Evolutionary conservation across 2,797 vertebrate species (phyloP).

Genomic region (Bovichtus diacanthus): DNA sequence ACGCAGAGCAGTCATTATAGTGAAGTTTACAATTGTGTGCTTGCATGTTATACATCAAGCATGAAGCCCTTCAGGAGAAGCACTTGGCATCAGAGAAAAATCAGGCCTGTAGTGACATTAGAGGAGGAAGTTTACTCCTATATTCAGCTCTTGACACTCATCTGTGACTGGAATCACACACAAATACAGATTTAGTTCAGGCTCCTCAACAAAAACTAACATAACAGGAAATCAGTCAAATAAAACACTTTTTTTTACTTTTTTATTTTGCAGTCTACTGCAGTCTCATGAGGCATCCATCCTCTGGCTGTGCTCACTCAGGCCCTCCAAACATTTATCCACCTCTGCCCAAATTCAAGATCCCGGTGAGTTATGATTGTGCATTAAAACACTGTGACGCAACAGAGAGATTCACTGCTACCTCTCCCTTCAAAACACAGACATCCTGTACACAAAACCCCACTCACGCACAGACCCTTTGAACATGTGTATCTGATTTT

Average conservation of each 20-base stretch:
- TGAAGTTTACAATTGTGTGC: constrained; percentile 55
- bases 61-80: neutral
- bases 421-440: constrained; percentile 21
- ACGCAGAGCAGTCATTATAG: constrained; percentile 22
- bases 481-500: constrained; percentile 39
- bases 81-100: constrained; percentile 49
- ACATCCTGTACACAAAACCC: constrained; percentile 5
- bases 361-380: constrained; percentile 23
- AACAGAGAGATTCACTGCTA: constrained; percentile 5
- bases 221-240: constrained; percentile 23
- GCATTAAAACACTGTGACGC: constrained; percentile 28
- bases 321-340: constrained; percentile 67
- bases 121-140: constrained; percentile 2
- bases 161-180: constrained; percentile 32
- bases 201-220: constrained; percentile 10
- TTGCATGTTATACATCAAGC: constrained; percentile 51
- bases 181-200: constrained; percentile 11
- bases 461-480: constrained; percentile 7
- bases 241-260: constrained; percentile 18
- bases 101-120: constrained; percentile 12
- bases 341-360: constrained; percentile 55
- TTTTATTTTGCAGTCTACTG: neutral
- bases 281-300: constrained; percentile 26
- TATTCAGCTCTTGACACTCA: neutral
- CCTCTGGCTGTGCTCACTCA: constrained; percentile 35